Evolutionary conservation across 2,888 invertebrate species (phyloP).

Genomic region (Tribolium freemani): DNA sequence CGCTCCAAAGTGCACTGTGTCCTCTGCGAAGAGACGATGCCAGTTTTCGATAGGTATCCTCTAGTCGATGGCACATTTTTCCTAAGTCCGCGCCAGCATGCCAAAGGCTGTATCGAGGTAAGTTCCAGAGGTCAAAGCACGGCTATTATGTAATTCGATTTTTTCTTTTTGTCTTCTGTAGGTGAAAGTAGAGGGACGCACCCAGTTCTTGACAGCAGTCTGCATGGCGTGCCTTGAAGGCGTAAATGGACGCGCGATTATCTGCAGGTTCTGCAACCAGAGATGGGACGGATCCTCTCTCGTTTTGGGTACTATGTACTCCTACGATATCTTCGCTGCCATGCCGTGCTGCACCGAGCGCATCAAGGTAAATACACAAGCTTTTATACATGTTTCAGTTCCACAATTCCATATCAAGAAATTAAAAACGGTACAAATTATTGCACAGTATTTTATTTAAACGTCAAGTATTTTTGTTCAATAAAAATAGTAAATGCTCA

Average conservation of each 20-base stretch:
- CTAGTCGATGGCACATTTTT: conserved; percentile 98
- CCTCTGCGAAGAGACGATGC: conserved; percentile 88
- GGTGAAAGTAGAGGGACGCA: conserved; percentile 93
- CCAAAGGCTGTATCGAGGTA: conserved; percentile 89
- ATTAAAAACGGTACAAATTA: too few relatives aligned
- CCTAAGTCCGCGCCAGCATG: conserved; percentile 93
- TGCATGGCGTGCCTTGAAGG: conserved; percentile 96
- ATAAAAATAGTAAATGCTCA: too few relatives aligned
- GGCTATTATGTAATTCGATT: conserved; percentile 4
- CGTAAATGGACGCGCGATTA: conserved; percentile 80
- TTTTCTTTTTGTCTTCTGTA: conserved; percentile 66
- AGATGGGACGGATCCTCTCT: conserved; percentile 95
- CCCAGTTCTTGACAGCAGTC: conserved; percentile 92
- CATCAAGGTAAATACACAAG: conserved; percentile 91
- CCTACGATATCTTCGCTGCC: conserved; percentile 98
- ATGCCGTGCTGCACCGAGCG: conserved; percentile 96
- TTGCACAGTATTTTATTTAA: too few relatives aligned
- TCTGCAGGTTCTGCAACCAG: conserved; percentile 87
- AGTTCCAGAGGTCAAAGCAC: conserved; percentile 55
- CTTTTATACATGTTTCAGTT: too few relatives aligned
- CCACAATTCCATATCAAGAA: too few relatives aligned
- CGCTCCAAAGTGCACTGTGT: conserved; percentile 89
- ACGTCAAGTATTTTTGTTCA: too few relatives aligned
- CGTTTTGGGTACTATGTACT: conserved; percentile 97
- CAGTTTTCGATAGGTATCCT: conserved; percentile 97